A percentile compares a stretch with the other conserved stretches of the same genome.
Evolutionary conservation across 2,113 vertebrate species (phyloP).

Genomic region (Aldabrachelys gigantea): DNA sequence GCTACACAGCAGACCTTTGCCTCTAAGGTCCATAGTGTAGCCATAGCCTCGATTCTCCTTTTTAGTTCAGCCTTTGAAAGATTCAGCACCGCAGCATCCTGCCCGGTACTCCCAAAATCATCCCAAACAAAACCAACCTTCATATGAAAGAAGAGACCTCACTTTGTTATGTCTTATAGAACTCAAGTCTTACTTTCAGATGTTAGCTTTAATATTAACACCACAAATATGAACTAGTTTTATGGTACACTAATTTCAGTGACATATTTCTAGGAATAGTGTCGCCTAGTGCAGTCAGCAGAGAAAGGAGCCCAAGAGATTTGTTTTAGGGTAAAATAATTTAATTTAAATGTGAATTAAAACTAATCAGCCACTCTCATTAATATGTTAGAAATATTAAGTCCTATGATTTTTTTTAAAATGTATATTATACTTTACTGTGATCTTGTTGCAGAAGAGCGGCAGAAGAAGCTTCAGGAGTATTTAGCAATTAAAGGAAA

Average conservation of each 20-base stretch:
- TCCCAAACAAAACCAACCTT: no score
- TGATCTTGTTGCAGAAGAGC: conserved; percentile 55
- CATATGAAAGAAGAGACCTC: no score
- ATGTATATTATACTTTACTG: fast-evolving
- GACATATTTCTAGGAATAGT: neutral
- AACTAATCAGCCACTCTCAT: fast-evolving
- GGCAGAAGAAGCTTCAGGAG: conserved; percentile 46
- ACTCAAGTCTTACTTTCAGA: neutral
- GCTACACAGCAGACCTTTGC: no score
- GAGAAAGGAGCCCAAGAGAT: fast-evolving
- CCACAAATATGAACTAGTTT: fast-evolving
- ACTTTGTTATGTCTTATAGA: fast-evolving
- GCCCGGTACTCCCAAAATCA: no score
- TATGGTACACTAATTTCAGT: neutral
- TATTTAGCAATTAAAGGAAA: conserved; percentile 60
- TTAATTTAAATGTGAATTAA: no score
- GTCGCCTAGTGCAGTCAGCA: neutral
- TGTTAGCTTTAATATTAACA: no score
- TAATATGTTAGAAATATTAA: fast-evolving
- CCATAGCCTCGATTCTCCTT: no score
- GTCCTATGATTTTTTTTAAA: neutral
- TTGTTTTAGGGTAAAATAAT: fast-evolving
- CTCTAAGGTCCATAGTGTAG: no score
- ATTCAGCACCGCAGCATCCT: no score
- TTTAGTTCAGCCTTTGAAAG: no score